Base-by-base conservation (phyloP, 2,113 vertebrate genomes). In the Ascaphus truei region DNA sequence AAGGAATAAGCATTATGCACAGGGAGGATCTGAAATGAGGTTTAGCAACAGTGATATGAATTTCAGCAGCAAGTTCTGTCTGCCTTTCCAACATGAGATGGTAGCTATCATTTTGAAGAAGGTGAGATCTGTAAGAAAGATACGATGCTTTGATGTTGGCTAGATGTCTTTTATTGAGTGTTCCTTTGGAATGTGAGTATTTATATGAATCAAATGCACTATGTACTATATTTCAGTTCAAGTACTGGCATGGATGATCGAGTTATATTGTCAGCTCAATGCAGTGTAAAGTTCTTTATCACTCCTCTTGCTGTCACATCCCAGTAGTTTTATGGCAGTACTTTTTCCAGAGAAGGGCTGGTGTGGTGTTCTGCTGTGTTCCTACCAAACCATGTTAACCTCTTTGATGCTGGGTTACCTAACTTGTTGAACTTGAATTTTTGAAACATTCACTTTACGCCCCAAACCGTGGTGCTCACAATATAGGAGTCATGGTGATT, bases 251-350 rank as follows among this genome's bases (percentile, higher is more conserved):
- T 23, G 67, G 67, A 71, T 71, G 67, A 71, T 71, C 57, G 34
- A 71, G 67, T 71, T 71, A 71, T 71, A 71, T 71, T 71, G 67
- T 71, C 67, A 61, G 67, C 67, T 71, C 67, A 61, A 71, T 71
- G 67, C 47, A 71, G 67, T 71, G 67, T 60, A 71, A 71, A 71
- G 56, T 61, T 71, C 67, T 71, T 71, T 71, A 71, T 71, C 67
- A 61, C 56, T 61, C 47, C 25, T 61, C 57, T 31, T 20, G 22
- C 67, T 71, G 56, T 71, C 67, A 71, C 33, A 52, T 52, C 48
- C 57, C 67, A 71, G 34, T 31, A 61, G 57, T 71, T 71, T 71
- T 71, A 71, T 71, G 33, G 47, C 15, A 29, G 31, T 61, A 30
- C 33, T 47, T 71, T 33, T 59, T 71, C 23, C 57, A 61, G 47